Percentiles rank a stretch among this genome's conserved stretches.
Conservation (phyloP, 2,113 vertebrate genomes). For the Gymnarchus niloticus region DNA sequence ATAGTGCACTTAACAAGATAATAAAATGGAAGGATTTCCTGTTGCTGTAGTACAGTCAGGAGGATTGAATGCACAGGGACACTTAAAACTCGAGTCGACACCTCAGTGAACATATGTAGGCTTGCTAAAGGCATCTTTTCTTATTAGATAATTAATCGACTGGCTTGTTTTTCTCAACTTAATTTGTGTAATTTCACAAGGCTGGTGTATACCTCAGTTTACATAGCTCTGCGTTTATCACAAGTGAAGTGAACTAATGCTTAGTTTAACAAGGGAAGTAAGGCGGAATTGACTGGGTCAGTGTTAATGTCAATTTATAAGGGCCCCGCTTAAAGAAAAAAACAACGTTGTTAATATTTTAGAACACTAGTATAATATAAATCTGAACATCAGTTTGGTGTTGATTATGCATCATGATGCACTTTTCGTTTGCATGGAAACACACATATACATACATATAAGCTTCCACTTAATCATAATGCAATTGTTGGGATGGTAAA, state of each 20-base stretch:
- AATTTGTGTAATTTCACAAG: neutral
- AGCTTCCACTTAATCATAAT: neutral
- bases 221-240: neutral
- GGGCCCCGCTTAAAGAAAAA: too few relatives aligned
- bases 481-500: neutral
- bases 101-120: neutral
- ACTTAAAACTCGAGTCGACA: too few relatives aligned
- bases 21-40: neutral
- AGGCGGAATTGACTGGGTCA: too few relatives aligned
- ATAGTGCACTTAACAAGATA: neutral
- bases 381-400: too few relatives aligned
- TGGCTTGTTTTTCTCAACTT: too few relatives aligned
- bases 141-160: too few relatives aligned
- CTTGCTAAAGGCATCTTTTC: neutral
- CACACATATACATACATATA: neutral
- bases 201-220: too few relatives aligned
- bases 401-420: too few relatives aligned
- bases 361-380: too few relatives aligned
- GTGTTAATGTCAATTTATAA: too few relatives aligned
- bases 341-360: too few relatives aligned
- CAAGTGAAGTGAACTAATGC: neutral
- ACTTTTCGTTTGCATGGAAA: too few relatives aligned
- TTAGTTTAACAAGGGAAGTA: neutral
- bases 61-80: neutral
- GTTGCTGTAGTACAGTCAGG: neutral